Evolutionary conservation across 1,140 invertebrate species (phyloP), one percentile per base, ranked within the genome.

Genomic region (Drosophila pallidifrons): DNA sequence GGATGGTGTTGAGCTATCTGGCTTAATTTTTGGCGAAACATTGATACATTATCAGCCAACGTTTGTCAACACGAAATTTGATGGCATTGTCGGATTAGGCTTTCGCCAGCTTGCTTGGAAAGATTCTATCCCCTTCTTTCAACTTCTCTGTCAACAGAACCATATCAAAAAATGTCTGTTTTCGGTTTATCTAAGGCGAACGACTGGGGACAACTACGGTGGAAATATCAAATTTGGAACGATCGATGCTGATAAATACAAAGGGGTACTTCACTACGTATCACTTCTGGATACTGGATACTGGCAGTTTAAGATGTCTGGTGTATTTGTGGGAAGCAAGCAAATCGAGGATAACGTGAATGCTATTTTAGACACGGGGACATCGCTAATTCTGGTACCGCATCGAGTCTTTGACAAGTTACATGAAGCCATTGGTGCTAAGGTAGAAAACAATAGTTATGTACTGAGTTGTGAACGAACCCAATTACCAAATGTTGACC

Each of bases 11-110:
- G 93, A 43, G 94, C 98, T 49, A 92, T 94, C 75, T 91, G 94
- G 69, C 97, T 99, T 87, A 94, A 98, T 96, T 10, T 99, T 99
- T 94, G 99, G 98, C 11, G 99, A 99, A 94, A 99, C 98, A 0
- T 92, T 98, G 96, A 94, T 83, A 97, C 99, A 94, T 98, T 98
- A 68, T 96, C 96, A 68, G 91, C 96, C 30, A 94, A 95, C 25
- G 98, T 99, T 94, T 95, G 6, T 98, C 5, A 96, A 96, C 68
- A 98, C 98, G 61, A 98, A 97, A 92, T 99, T 99, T 93, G 99
- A 99, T 93, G 99, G 99, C 71, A 98, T 99, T 88, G 94, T 99
- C 25, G 98, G 98, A 68, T 95, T 99, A 95, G 98, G 94, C 0
- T 98, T 98, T 92, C 93, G 95, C 59, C 94, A 93, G 28, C 99